Conservation (phyloP, 1,140 invertebrate species). For the Andricus grossulariae region DNA sequence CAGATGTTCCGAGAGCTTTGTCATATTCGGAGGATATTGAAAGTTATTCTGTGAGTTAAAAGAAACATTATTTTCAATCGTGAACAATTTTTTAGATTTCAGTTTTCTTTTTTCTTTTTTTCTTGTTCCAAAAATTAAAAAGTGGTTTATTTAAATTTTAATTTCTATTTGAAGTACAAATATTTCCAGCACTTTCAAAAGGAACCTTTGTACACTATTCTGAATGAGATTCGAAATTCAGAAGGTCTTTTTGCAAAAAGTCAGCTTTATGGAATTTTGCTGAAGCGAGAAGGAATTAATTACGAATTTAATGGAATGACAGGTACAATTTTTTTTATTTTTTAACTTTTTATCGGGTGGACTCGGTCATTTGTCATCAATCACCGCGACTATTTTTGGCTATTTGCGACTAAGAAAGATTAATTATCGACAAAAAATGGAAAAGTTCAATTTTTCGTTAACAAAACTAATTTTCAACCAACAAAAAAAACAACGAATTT, state of each 20-base stretch:
- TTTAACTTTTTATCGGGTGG: too few relatives aligned
- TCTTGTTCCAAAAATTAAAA: too few relatives aligned
- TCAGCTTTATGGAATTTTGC: conserved; percentile 90
- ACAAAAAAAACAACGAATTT: too few relatives aligned
- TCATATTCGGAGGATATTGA: conserved; percentile 82
- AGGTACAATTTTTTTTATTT: conserved; percentile 63
- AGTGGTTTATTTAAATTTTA: too few relatives aligned
- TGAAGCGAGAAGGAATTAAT: conserved; percentile 88
- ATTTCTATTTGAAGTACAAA: neutral
- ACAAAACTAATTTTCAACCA: too few relatives aligned
- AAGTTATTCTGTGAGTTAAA: conserved; percentile 78
- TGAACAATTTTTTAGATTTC: too few relatives aligned
- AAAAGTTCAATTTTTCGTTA: too few relatives aligned
- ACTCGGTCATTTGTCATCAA: too few relatives aligned
- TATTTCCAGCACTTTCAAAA: conserved; percentile 73
- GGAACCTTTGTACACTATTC: conserved; percentile 84
- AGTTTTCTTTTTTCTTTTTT: too few relatives aligned
- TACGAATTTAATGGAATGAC: conserved; percentile 82
- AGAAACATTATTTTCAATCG: conserved; percentile 8
- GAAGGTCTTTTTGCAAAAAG: conserved; percentile 87
- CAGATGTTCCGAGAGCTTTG: conserved; percentile 92
- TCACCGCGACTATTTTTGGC: too few relatives aligned
- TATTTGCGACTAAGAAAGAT: too few relatives aligned
- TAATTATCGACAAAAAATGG: too few relatives aligned
- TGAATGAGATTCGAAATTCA: conserved; percentile 82